Base-by-base conservation (phyloP, 1,140 invertebrate genomes). In the Heliconius melpomene region DNA sequence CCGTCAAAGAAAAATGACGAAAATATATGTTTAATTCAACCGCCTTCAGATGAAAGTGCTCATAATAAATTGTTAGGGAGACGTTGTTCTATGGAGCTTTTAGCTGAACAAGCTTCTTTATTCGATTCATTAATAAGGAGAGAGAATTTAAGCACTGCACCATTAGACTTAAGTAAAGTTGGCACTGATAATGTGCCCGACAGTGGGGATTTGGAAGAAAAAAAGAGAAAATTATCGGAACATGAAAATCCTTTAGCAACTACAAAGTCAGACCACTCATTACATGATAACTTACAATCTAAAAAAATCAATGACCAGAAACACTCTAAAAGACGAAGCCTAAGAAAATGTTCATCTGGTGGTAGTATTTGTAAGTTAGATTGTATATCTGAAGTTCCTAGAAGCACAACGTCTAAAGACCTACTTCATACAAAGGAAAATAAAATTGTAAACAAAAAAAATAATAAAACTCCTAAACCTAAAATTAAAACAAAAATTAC, bases 401-500 rank as follows among this genome's bases (percentile, higher is more conserved):
- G 86, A 84, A 91, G 89, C 77, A 79, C 50, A 20, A 81, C 70
- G 11, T 50, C 52, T 70, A 75, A 82, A 73, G 81, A 89, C 50
- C 82, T 89, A 72, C 85, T 85, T 18, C 73, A 80, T 36, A 89
- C 88, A 36, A 85, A 89, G 80, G 86, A 89, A 81, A 86, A 66
- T 79, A 85, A 83, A 79, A 26, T 23, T 40, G 83, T 83, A 38
- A 38, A 81, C 29, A 87, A 88, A 74, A 86, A 89, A 70, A 80
- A 87, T 57, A 86, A 89, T 78, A 87, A 79, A 83, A 77, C 23
- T 26, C 23, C 52, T 20, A 95, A 95, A 89, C 89, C 89, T 16
- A 92, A 91, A 87, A 74, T 89, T 74, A 95, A 94, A 91, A 87
- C 93, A 16, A 94, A 95, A 87, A 95, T 96, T 77, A 95, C 95